phyloP scores from a whole-genome alignment of 2,113 vertebrate species.

The Pitta sordida region DNA sequence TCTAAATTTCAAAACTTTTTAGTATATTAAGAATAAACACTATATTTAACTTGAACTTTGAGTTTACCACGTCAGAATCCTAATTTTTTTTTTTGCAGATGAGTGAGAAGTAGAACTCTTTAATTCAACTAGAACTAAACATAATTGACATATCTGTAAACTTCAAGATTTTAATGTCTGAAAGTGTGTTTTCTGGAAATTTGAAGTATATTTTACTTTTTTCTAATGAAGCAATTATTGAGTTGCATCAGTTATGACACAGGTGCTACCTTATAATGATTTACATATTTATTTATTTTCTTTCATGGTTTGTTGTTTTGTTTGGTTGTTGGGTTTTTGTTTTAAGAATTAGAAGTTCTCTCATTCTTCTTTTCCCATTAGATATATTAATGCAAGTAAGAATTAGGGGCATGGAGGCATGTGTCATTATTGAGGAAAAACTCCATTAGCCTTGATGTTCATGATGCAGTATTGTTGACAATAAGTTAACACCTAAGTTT shows the following conservation, averaged over 20 bases:
- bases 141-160: not conserved
- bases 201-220: not conserved
- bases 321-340: not conserved
- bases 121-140: not conserved
- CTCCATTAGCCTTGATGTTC: not conserved
- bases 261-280: not conserved
- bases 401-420: not conserved
- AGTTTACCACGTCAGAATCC: not conserved
- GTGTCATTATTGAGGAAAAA: not conserved
- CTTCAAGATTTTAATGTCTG: not conserved
- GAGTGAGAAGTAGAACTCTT: not conserved
- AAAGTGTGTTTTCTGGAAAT: not conserved
- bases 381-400: not conserved
- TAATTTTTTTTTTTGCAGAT: not conserved
- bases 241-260: not conserved
- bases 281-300: not conserved
- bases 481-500: not conserved
- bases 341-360: not conserved
- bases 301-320: not conserved
- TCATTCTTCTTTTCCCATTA: not conserved
- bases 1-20: not conserved
- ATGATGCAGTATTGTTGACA: not conserved
- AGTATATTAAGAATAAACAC: not conserved
- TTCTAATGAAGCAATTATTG: not conserved
- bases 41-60: not conserved